Evolutionary conservation across 2,888 invertebrate species (phyloP).

Genomic region (Tenthredo notha): DNA sequence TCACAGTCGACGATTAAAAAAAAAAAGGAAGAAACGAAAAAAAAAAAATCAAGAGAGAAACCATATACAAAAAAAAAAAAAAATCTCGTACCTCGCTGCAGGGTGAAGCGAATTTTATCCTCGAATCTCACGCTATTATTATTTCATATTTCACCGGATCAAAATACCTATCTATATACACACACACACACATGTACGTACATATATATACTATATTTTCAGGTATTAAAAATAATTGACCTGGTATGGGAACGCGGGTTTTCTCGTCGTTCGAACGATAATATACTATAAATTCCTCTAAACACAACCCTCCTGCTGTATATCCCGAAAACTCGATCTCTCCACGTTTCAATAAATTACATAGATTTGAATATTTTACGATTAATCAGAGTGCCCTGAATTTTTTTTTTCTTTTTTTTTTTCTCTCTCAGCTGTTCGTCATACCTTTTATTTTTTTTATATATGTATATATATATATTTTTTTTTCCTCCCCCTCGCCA

Average conservation of each 20-base stretch:
- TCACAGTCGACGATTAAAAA: not conserved
- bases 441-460: no score
- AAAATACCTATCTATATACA: not conserved
- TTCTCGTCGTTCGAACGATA: not conserved
- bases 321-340: not conserved
- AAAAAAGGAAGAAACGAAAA: not conserved
- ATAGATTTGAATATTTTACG: slow-evolving; percentile 11
- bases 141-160: slow-evolving; percentile 5
- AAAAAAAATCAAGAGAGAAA: not conserved
- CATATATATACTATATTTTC: not conserved
- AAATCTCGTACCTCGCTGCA: not conserved
- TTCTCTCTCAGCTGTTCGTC: no score
- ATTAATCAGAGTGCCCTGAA: not conserved
- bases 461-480: not conserved
- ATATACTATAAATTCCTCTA: not conserved
- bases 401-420: not conserved
- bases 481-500: not conserved
- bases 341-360: slow-evolving; percentile 1
- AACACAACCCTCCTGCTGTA: not conserved
- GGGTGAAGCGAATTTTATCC: not conserved
- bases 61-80: not conserved
- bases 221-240: slow-evolving; percentile 1
- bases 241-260: not conserved
- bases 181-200: not conserved
- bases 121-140: not conserved